Evolutionary conservation across 2,113 vertebrate species (phyloP).

Genomic region (Sitta europaea): DNA sequence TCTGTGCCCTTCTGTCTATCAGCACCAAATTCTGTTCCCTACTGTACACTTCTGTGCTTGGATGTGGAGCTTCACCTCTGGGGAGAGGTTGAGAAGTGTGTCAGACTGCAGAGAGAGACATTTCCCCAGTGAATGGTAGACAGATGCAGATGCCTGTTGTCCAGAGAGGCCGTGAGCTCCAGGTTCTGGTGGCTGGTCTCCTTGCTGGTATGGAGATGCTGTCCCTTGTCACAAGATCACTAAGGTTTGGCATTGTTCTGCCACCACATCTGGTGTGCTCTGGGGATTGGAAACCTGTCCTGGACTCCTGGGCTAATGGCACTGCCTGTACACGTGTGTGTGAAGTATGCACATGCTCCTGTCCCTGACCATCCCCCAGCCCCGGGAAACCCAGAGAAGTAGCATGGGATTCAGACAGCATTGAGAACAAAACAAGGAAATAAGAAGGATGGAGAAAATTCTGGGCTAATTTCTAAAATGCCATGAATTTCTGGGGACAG

Average conservation of each 20-base stretch:
- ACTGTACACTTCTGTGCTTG: background rate
- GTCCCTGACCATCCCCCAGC: background rate
- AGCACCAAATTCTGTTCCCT: background rate
- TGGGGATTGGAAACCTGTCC: accelerated
- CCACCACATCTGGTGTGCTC: background rate
- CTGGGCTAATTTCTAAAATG: background rate
- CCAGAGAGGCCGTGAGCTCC: accelerated
- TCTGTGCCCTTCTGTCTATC: background rate
- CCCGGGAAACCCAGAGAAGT: background rate
- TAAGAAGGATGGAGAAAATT: background rate
- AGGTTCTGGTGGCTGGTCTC: background rate
- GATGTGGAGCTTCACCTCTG: background rate
- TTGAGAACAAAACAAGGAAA: background rate
- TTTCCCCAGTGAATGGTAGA: background rate
- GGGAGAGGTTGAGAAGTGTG: background rate
- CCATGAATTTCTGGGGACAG: background rate
- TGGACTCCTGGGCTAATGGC: background rate
- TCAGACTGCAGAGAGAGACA: accelerated
- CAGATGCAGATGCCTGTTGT: accelerated
- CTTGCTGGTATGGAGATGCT: background rate
- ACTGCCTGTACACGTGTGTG: accelerated
- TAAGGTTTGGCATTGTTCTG: background rate
- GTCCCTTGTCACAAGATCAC: background rate
- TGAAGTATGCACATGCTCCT: accelerated
- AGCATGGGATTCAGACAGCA: accelerated